Conservation (phyloP, 2,888 invertebrate genomes). For the Leuctra nigra region DNA sequence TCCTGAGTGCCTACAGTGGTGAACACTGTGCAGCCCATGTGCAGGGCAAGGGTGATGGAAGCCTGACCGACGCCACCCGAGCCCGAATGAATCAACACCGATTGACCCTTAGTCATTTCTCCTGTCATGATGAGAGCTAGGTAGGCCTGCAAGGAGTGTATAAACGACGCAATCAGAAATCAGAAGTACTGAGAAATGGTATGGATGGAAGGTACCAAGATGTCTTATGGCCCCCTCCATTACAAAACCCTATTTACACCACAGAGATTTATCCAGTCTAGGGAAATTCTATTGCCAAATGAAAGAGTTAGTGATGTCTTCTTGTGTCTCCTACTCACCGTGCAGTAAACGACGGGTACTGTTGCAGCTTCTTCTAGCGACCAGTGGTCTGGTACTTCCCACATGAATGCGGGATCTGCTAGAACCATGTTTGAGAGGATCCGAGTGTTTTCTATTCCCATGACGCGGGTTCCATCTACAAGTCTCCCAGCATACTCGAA, state of each 20-base stretch:
- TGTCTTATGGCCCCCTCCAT: no score
- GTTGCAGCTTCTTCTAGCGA: conserved; percentile 57
- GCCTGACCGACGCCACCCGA: conserved; percentile 72
- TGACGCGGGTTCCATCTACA: conserved; percentile 39
- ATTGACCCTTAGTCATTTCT: conserved; percentile 43
- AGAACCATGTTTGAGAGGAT: conserved; percentile 48
- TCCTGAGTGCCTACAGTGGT: no score
- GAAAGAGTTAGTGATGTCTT: no score
- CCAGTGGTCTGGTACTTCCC: conserved; percentile 54
- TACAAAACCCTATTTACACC: no score
- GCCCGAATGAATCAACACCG: conserved; percentile 50
- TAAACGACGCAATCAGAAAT: neutral
- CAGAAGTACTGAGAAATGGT: neutral
- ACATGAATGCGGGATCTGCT: conserved; percentile 43
- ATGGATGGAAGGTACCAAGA: neutral
- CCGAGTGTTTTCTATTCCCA: conserved; percentile 41
- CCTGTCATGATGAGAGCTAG: conserved; percentile 53
- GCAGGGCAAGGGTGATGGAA: conserved; percentile 64
- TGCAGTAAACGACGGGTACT: conserved; percentile 56
- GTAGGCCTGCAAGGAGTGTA: conserved; percentile 43
- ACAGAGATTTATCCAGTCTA: no score
- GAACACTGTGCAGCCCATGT: no score
- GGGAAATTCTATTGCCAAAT: no score
- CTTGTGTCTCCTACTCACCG: conserved; percentile 37
- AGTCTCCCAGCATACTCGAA: conserved; percentile 50